Conservation (phyloP, 2,888 invertebrate species). For the Idaea dimidiata region DNA sequence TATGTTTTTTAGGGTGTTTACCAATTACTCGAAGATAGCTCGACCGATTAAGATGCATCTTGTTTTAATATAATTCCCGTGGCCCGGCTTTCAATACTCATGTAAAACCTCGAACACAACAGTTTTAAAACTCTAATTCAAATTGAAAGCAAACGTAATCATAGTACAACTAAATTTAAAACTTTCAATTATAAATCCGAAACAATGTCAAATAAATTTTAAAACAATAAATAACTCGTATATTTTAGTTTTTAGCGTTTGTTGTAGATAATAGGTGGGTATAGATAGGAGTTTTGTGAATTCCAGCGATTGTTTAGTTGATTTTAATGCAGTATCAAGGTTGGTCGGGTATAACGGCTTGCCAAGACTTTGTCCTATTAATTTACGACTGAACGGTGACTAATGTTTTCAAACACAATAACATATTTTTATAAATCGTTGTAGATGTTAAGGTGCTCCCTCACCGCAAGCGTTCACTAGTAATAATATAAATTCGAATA, state of each 20-base stretch:
- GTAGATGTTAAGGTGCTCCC: too few species aligned
- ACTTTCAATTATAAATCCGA: conserved; percentile 5
- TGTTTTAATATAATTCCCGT: too few species aligned
- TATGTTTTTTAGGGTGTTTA: too few species aligned
- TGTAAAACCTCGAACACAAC: background rate
- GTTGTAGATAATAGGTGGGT: background rate
- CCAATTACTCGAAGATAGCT: too few species aligned
- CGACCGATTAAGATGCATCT: too few species aligned
- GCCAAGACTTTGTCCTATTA: conserved; percentile 55
- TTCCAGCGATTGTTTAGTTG: conserved; percentile 43
- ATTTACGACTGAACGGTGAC: conserved; percentile 37
- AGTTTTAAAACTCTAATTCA: background rate
- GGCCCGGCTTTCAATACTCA: background rate
- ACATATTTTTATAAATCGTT: conserved; percentile 43
- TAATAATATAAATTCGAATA: too few species aligned
- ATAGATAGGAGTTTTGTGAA: conserved; percentile 40
- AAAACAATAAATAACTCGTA: conserved; percentile 12
- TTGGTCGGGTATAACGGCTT: conserved; percentile 33
- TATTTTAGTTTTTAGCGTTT: conserved; percentile 23
- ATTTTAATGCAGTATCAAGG: conserved; percentile 56
- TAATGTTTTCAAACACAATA: conserved; percentile 33
- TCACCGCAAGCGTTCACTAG: too few species aligned
- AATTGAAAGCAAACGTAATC: background rate
- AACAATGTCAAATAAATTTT: conserved; percentile 7
- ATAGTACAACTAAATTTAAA: background rate